A percentile compares a stretch with the other conserved stretches of the same genome.
Conservation (phyloP, 2,888 invertebrate species). For the Ichneumoninae sp. region DNA sequence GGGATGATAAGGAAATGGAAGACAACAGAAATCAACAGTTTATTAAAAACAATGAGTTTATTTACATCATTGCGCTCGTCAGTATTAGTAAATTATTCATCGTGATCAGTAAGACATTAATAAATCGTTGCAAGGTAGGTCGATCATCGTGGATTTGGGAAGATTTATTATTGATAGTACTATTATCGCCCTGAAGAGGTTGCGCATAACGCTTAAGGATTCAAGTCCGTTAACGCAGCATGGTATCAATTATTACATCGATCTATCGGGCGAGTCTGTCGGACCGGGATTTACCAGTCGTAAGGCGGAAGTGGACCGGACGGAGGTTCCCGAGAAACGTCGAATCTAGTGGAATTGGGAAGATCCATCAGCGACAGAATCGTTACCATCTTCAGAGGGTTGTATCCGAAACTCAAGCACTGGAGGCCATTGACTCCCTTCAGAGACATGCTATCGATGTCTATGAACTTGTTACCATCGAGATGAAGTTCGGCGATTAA, state of each 20-base stretch:
- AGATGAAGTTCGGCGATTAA: conserved; percentile 8
- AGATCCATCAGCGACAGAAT: neutral
- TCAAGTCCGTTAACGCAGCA: neutral
- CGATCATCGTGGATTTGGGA: neutral
- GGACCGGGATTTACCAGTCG: too few species aligned
- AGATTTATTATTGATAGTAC: neutral
- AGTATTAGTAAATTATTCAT: neutral
- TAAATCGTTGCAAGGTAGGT: neutral
- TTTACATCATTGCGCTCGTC: neutral
- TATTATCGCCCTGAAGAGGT: too few species aligned
- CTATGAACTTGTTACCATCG: conserved; percentile 23
- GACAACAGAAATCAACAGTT: neutral
- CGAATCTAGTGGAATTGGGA: neutral
- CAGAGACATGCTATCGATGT: conserved; percentile 32
- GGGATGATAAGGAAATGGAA: neutral
- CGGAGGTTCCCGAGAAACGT: neutral
- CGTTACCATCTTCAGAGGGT: conserved; percentile 7
- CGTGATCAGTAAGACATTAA: neutral
- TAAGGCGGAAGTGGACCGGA: too few species aligned
- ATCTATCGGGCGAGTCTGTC: neutral
- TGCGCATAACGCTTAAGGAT: too few species aligned
- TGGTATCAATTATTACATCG: neutral
- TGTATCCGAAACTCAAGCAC: neutral
- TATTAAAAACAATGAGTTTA: neutral
- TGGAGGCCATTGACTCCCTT: neutral